These are phyloP conservation scores for Drosophila melanogaster DNA, from an alignment of 1,140 invertebrate genomes.

Conservation along the genomic window Release_6_plus_ISO1_MT NT_037436.4:2915501-2916000, in stretches of 20 bases:
- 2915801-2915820: background rate
- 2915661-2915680: constrained; percentile 48
- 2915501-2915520: background rate
- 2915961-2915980: background rate
- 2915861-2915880: background rate
- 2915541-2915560: constrained; percentile 20
- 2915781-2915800: constrained; percentile 5
- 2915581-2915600: constrained; percentile 48
- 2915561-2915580: constrained; percentile 22
- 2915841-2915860: constrained; percentile 1
- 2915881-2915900: constrained; percentile 6
- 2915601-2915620: constrained; percentile 1
- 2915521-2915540: background rate
- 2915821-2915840: background rate
- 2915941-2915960: background rate
- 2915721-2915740: background rate
- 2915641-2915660: constrained; percentile 39
- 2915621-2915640: background rate
- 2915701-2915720: constrained; percentile 5
- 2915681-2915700: constrained; percentile 42
- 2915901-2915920: constrained; percentile 1
- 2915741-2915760: constrained; percentile 27
- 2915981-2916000: constrained; percentile 40
- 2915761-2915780: constrained; percentile 31
- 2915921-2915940: constrained; percentile 18